Conservation (phyloP, 2,888 invertebrate species). For the Exocentrus adspersus region DNA sequence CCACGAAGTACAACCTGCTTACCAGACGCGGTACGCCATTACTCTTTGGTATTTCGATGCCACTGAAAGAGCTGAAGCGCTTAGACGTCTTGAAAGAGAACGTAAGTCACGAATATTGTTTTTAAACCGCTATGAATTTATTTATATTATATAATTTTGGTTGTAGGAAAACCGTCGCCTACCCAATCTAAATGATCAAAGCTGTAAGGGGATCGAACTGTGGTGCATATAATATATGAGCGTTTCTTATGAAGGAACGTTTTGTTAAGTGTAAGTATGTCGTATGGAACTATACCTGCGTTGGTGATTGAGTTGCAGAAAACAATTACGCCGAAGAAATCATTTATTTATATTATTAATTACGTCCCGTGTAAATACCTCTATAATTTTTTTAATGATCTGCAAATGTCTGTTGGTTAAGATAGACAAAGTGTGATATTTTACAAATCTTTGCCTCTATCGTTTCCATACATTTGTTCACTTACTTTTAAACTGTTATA, state of each 20-base stretch:
- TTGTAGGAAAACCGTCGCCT: slow-evolving; percentile 16
- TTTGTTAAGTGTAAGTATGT: too few species aligned
- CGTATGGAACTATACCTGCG: too few species aligned
- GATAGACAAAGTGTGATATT: slow-evolving; percentile 39
- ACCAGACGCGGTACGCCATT: slow-evolving; percentile 88
- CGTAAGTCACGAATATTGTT: too few species aligned
- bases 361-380: slow-evolving; percentile 39
- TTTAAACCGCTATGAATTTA: too few species aligned
- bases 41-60: slow-evolving; percentile 94
- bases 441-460: slow-evolving; percentile 34
- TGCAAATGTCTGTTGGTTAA: slow-evolving; percentile 24
- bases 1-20: slow-evolving; percentile 95
- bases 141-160: background rate
- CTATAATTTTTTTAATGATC: slow-evolving; percentile 34
- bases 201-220: background rate
- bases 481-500: slow-evolving; percentile 10
- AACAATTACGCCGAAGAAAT: too few species aligned
- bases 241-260: background rate
- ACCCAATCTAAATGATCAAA: slow-evolving; percentile 6
- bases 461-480: slow-evolving; percentile 16
- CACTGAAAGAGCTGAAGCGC: slow-evolving; percentile 80
- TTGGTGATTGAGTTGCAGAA: too few species aligned
- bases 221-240: background rate
- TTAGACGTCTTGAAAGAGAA: slow-evolving; percentile 68
- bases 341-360: too few species aligned